These are phyloP conservation scores for Anolis apletophallus DNA, from an alignment of 2,797 vertebrate species.

Conservation along the genomic window DNA sequence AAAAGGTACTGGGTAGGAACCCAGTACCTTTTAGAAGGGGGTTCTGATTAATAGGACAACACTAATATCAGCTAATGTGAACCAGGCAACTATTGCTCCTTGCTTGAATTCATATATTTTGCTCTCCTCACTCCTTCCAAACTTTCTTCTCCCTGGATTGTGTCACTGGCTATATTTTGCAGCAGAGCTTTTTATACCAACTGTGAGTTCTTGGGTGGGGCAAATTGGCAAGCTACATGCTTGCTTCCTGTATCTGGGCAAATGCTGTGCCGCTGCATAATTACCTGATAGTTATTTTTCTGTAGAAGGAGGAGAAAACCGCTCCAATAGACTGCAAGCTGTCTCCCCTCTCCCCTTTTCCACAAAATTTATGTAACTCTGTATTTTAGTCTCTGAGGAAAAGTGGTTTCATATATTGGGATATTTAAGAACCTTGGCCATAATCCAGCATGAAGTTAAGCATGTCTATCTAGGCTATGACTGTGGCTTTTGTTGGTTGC, in stretches of 20 bases:
- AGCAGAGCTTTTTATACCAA: slow-evolving; percentile 74
- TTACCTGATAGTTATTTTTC: slow-evolving; percentile 65
- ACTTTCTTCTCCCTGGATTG: slow-evolving; percentile 44
- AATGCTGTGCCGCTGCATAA: slow-evolving; percentile 69
- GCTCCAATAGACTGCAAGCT: slow-evolving; percentile 20
- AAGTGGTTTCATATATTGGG: slow-evolving; percentile 6
- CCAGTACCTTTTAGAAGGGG: background rate
- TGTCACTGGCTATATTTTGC: slow-evolving; percentile 78
- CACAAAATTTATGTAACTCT: slow-evolving; percentile 26
- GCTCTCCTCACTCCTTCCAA: slow-evolving; percentile 45
- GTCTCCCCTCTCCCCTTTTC: background rate
- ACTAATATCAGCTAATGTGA: background rate
- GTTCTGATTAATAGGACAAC: background rate
- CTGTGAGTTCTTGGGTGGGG: slow-evolving; percentile 60
- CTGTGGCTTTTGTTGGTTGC: slow-evolving; percentile 20
- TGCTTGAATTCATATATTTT: slow-evolving; percentile 39
- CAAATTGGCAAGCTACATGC: slow-evolving; percentile 53
- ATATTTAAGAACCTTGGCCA: slow-evolving; percentile 24
- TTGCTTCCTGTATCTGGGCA: slow-evolving; percentile 69
- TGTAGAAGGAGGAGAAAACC: slow-evolving; percentile 12
- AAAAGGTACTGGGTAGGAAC: too few relatives aligned
- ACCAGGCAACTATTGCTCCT: background rate
- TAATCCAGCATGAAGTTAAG: slow-evolving; percentile 5
- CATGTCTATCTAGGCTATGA: slow-evolving; percentile 5
- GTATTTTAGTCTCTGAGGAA: slow-evolving; percentile 24